Evolutionary conservation across 2,888 invertebrate genomes (phyloP), one percentile per base, ranked within the genome.

Genomic region (Trilocha varians): DNA sequence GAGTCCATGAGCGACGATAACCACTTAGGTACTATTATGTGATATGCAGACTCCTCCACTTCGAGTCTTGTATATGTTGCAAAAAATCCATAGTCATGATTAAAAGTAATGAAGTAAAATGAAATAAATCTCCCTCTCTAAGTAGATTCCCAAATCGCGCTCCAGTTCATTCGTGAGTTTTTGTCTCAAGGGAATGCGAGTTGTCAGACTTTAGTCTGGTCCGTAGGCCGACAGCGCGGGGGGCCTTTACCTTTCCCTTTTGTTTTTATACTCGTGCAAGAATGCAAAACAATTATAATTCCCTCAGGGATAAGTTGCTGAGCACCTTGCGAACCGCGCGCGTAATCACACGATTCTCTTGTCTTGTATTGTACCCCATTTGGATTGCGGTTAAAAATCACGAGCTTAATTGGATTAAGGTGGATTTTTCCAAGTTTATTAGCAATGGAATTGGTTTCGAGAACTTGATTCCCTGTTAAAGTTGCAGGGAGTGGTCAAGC

Each of bases 271-370:
- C 74, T 73, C 78, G 72, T 76, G 77, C 79, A 83, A 80, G 83
- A 85, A 84, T 83, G 84, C 84, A 84, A 84, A 84, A 82, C 83
- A 85, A 84, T 85, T 84, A 83, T 83, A 80, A 82, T 78, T 78
- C 76, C 74, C 78, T 65, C 70, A 67, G 78, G 79, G 78, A 83
- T 77, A 78, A 77, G 67, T 70, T 67, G 70, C 68, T 62, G 70
- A 62, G 59, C 69, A 74, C 68, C 70, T 69, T 70, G 70, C 66
- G 72, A 77, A 77, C 70, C 62, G 63, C 61, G 64, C 62, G 59
- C 62, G 70, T 70, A 78, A 78, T 79, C 76, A 67, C 70, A 65
- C 68, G 62, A 71, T 65, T 71, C 70, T 62, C 62, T 64, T 70
- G 66, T 71, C 66, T 63, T 65, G 40, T 45, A 62, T 64, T 59